Evolutionary conservation across 2,888 invertebrate species (phyloP).

Genomic region (Eristalis pertinax): DNA sequence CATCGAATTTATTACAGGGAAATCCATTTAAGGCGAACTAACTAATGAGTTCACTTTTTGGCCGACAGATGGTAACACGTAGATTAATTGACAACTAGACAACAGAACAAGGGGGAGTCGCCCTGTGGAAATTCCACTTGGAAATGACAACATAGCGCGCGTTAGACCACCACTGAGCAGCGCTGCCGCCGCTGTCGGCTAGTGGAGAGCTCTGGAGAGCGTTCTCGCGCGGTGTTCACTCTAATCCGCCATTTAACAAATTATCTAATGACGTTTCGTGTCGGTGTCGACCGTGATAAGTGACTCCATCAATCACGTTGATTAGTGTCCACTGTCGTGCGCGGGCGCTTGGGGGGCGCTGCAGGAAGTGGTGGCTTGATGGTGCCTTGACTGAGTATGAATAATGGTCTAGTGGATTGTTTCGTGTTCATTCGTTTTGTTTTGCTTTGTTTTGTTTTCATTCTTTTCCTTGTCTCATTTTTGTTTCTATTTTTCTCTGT

Average conservation of each 20-base stretch:
- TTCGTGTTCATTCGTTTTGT: constrained; percentile 40
- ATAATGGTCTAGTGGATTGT: constrained; percentile 58
- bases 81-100: constrained; percentile 71
- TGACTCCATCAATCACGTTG: constrained; percentile 72
- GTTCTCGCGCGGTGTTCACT: constrained; percentile 39
- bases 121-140: constrained; percentile 57
- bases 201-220: constrained; percentile 15
- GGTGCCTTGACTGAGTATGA: constrained; percentile 61
- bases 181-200: background rate
- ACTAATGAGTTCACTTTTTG: constrained; percentile 71
- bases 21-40: constrained; percentile 61
- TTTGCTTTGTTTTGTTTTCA: constrained; percentile 7
- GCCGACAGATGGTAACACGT: constrained; percentile 71
- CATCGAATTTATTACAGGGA: constrained; percentile 66
- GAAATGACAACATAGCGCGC: constrained; percentile 51
- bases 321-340: constrained; percentile 63
- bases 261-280: constrained; percentile 72
- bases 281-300: constrained; percentile 72
- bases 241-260: constrained; percentile 71
- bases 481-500: background rate
- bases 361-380: constrained; percentile 32
- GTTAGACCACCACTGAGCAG: constrained; percentile 21
- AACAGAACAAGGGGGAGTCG: constrained; percentile 52
- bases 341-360: constrained; percentile 29
- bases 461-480: constrained; percentile 10